These are phyloP conservation scores for Drosophila repleta DNA, from an alignment of 1,140 invertebrate species.

Conservation along the genomic window DNA sequence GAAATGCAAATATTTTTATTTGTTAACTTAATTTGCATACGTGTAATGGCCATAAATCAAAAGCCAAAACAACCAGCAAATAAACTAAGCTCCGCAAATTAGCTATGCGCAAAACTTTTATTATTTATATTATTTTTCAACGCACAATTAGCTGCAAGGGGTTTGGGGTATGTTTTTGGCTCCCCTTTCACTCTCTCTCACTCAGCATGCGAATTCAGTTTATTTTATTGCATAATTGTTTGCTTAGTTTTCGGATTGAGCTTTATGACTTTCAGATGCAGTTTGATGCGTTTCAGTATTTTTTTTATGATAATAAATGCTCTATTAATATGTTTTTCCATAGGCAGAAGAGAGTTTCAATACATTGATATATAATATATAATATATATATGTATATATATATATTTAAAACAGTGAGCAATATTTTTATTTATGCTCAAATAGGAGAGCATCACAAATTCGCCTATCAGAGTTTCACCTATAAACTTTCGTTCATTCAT, in stretches of 20 bases:
- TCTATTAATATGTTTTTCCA: too few species aligned
- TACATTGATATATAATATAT: too few species aligned
- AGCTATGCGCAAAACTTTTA: constrained; percentile 30
- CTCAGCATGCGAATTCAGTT: constrained; percentile 5
- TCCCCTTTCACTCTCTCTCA: not conserved
- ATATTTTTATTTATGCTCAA: too few species aligned
- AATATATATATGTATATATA: too few species aligned
- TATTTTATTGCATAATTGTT: constrained; percentile 1
- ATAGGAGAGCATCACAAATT: too few species aligned
- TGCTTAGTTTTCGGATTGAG: not conserved
- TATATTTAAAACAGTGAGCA: too few species aligned
- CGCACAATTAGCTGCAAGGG: constrained; percentile 24
- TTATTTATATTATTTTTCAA: constrained; percentile 31
- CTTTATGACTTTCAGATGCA: not conserved
- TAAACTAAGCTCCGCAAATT: constrained; percentile 34
- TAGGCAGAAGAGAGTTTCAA: too few species aligned
- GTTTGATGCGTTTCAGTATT: not conserved
- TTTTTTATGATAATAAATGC: too few species aligned
- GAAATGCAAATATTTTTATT: constrained; percentile 35
- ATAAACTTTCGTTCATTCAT: constrained; percentile 18
- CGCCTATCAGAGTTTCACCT: too few species aligned
- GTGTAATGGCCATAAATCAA: constrained; percentile 35
- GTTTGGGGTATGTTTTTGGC: not conserved
- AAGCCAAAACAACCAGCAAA: constrained; percentile 4
- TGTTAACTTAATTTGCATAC: constrained; percentile 31